Percentiles rank a stretch among this genome's conserved stretches.
phyloP scores from a whole-genome alignment of 2,888 invertebrate species.

The Ypsolopha sequella region DNA sequence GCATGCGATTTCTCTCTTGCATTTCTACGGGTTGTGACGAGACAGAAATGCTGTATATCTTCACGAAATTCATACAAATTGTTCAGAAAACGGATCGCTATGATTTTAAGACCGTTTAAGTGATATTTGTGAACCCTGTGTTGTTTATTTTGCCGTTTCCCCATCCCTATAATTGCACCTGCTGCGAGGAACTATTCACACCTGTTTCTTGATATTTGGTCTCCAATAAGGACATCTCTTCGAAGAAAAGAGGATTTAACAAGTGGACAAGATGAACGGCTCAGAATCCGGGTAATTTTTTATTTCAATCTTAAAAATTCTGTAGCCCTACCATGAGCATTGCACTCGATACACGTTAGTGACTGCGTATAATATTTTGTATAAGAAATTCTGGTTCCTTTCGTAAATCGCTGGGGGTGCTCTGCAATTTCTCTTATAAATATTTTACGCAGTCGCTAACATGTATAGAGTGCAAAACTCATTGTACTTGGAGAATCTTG shows the following conservation, averaged over 20 bases:
- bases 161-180: slow-evolving; percentile 27
- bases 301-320: not conserved
- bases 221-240: slow-evolving; percentile 19
- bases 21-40: slow-evolving; percentile 65
- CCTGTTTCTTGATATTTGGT: slow-evolving; percentile 24
- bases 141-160: slow-evolving; percentile 32
- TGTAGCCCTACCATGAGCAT: no score
- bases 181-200: slow-evolving; percentile 28
- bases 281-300: slow-evolving; percentile 81
- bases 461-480: no score
- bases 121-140: slow-evolving; percentile 25
- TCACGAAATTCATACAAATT: slow-evolving; percentile 39
- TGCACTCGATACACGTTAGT: no score
- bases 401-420: no score
- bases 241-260: not conserved
- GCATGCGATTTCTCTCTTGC: slow-evolving; percentile 62
- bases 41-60: slow-evolving; percentile 50
- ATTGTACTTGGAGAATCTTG: no score
- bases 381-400: no score
- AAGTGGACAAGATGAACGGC: slow-evolving; percentile 74
- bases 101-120: slow-evolving; percentile 43
- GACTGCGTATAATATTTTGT: no score
- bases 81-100: slow-evolving; percentile 42
- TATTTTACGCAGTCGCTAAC: no score
- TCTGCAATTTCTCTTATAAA: no score